phyloP scores from a whole-genome alignment of 2,888 invertebrate species.

The Xestia sexstrigata region DNA sequence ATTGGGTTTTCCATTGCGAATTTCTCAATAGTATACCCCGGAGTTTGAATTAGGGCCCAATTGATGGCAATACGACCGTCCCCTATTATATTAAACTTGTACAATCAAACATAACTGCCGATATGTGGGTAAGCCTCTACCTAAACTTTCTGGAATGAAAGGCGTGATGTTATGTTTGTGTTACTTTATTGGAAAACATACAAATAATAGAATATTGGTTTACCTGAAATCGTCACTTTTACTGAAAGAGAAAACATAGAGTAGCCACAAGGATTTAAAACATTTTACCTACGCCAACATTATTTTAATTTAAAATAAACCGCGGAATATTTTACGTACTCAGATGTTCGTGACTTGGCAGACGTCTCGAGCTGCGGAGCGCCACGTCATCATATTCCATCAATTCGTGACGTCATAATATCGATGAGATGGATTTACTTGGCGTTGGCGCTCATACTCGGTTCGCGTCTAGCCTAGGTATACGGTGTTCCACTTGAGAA shows the following conservation, averaged over 20 bases:
- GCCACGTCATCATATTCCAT: constrained; percentile 67
- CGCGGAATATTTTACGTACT: constrained; percentile 17
- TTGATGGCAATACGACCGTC: too few species aligned
- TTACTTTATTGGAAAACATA: not conserved
- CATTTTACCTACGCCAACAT: not conserved
- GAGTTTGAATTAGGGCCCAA: too few species aligned
- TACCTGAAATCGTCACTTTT: fast-evolving
- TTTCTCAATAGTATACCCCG: too few species aligned
- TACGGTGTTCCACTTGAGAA: constrained; percentile 2
- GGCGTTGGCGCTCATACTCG: constrained; percentile 38
- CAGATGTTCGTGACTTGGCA: constrained; percentile 64
- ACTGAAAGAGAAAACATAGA: not conserved
- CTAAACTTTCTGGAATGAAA: not conserved
- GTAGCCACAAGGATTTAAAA: not conserved
- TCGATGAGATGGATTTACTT: constrained; percentile 57
- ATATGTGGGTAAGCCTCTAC: not conserved
- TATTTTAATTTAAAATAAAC: constrained; percentile 34
- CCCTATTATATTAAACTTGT: too few species aligned
- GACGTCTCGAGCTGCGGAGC: constrained; percentile 27
- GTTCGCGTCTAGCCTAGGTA: constrained; percentile 8
- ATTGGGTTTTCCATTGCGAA: too few species aligned
- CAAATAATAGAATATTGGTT: not conserved
- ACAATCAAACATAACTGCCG: too few species aligned
- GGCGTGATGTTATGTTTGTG: not conserved
- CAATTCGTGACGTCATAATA: constrained; percentile 62